phyloP scores from a whole-genome alignment of 2,113 vertebrate species.

The Sarotherodon lohbergeri region DNA sequence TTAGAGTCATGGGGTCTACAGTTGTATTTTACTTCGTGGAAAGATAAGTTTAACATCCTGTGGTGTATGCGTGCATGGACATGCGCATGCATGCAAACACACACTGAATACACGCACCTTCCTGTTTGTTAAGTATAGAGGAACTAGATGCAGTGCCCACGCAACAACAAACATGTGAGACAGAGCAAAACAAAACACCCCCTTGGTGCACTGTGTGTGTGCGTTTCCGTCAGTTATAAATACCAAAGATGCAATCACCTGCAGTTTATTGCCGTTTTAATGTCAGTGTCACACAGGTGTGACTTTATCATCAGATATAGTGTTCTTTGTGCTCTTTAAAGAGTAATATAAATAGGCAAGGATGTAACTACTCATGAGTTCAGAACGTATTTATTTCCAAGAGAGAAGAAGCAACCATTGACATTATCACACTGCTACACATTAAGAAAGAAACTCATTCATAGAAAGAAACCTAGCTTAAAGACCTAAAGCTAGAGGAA shows the following conservation, averaged over 20 bases:
- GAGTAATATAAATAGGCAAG: background rate
- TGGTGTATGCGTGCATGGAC: background rate
- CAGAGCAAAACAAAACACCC: constrained; percentile 2
- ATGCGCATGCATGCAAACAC: background rate
- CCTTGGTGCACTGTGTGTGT: background rate
- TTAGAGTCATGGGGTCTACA: constrained; percentile 8
- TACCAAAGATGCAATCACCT: background rate
- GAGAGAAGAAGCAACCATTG: background rate
- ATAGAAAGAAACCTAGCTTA: background rate
- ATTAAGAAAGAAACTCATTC: background rate
- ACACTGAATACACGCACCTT: background rate
- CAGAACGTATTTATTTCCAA: background rate
- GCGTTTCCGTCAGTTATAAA: constrained; percentile 9
- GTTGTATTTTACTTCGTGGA: constrained; percentile 18
- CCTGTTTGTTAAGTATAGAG: constrained; percentile 46
- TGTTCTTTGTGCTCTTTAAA: background rate
- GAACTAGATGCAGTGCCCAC: constrained; percentile 20
- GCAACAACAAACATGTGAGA: constrained; percentile 30
- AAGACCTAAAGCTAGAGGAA: background rate
- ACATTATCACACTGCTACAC: background rate
- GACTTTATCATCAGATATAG: background rate
- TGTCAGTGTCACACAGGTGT: background rate
- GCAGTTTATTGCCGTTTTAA: background rate
- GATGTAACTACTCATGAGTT: background rate
- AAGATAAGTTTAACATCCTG: constrained; percentile 47